These are phyloP conservation scores for Alosa sapidissima DNA, from an alignment of 2,797 vertebrate genomes.

Conservation along the genomic window DNA sequence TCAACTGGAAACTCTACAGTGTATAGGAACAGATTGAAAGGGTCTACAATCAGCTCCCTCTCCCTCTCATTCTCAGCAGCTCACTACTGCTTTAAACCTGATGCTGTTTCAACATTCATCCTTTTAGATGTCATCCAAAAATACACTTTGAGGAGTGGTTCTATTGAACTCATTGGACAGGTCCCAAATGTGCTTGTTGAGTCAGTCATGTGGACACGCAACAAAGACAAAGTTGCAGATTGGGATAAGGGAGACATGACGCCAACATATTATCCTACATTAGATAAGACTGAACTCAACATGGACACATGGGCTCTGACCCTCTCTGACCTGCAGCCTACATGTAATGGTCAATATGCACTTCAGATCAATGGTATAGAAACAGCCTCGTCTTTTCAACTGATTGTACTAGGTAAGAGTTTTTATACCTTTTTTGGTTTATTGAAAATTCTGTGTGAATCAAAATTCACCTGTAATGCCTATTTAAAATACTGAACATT, in stretches of 20 bases:
- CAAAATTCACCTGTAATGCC: no score
- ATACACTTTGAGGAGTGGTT: not conserved
- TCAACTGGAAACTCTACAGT: no score
- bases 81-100: no score
- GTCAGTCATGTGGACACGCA: not conserved
- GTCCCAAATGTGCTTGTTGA: not conserved
- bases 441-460: no score
- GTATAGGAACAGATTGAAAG: no score
- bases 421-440: not conserved
- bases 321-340: not conserved
- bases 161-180: not conserved
- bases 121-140: not conserved
- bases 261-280: not conserved
- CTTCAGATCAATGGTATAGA: not conserved
- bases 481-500: no score
- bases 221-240: not conserved
- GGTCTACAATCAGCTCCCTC: no score
- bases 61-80: no score
- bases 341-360: not conserved
- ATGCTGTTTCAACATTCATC: no score
- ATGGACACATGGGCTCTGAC: not conserved
- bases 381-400: not conserved
- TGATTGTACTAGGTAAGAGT: not conserved
- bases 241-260: not conserved
- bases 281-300: not conserved